Evolutionary conservation across 2,797 vertebrate genomes (phyloP).

Genomic region (Melanotaenia boesemani): DNA sequence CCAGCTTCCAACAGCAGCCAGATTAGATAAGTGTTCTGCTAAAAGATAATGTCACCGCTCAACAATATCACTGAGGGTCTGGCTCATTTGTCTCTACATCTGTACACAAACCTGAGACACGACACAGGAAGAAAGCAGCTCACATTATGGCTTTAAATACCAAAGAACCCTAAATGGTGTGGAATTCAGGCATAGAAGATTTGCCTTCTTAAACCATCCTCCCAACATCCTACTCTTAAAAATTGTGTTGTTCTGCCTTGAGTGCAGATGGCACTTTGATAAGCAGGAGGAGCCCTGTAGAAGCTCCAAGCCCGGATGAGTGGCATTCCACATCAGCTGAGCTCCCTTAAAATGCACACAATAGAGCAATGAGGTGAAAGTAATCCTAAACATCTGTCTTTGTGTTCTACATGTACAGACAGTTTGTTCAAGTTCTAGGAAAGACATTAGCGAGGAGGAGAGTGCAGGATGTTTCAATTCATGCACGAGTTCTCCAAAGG

Average conservation of each 20-base stretch:
- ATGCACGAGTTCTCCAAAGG: conserved; percentile 80
- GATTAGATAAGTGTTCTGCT: conserved; percentile 83
- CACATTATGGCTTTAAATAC: conserved; percentile 20
- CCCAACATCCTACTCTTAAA: conserved; percentile 33
- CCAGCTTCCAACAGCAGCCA: conserved; percentile 77
- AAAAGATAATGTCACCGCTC: conserved; percentile 82
- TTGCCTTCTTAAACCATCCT: conserved; percentile 5
- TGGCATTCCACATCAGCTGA: conserved; percentile 85
- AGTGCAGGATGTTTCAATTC: conserved; percentile 78
- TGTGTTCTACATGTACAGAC: conserved; percentile 78
- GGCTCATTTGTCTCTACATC: conserved; percentile 76
- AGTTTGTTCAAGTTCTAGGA: conserved; percentile 83
- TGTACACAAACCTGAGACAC: conserved; percentile 58
- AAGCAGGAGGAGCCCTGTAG: conserved; percentile 76
- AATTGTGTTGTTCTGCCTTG: conserved; percentile 52
- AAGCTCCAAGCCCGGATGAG: conserved; percentile 72
- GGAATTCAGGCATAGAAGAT: conserved; percentile 2
- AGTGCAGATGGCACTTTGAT: conserved; percentile 76
- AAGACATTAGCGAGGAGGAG: conserved; percentile 71
- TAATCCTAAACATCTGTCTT: conserved; percentile 88
- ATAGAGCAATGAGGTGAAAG: conserved; percentile 86
- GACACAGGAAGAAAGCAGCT: background rate
- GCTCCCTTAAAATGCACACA: conserved; percentile 83
- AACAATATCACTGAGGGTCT: conserved; percentile 69
- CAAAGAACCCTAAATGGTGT: background rate